Conservation (phyloP, 2,888 invertebrate species). For the Mantis religiosa region DNA sequence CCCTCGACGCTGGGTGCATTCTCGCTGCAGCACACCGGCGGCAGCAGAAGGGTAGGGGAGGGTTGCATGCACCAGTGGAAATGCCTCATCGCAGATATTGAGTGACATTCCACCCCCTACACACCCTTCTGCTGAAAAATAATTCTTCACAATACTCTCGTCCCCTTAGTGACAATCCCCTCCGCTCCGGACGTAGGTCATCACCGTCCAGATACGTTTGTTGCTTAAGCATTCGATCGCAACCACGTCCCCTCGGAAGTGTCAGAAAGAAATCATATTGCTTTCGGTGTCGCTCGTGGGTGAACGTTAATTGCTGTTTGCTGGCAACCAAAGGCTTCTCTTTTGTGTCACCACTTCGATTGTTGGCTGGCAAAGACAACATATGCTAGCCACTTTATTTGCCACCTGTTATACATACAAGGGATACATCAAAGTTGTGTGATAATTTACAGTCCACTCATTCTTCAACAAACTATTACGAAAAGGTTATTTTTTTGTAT, state of each 20-base stretch:
- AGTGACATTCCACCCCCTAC: conserved; percentile 6
- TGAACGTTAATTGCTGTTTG: not conserved
- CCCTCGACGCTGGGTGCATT: not conserved
- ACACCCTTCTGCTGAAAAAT: not conserved
- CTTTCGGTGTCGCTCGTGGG: not conserved
- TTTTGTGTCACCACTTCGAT: not conserved
- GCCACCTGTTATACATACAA: not conserved
- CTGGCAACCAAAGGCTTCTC: not conserved
- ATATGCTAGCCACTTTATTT: not conserved
- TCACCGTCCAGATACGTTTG: not conserved
- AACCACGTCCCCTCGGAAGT: not conserved
- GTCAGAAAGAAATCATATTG: not conserved
- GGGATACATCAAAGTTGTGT: too few relatives aligned
- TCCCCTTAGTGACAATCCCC: not conserved
- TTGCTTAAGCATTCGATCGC: not conserved
- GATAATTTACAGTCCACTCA: too few relatives aligned
- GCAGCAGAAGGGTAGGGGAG: not conserved
- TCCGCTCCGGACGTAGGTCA: not conserved
- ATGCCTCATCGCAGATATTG: not conserved
- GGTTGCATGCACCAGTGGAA: conserved; percentile 10
- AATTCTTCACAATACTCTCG: not conserved
- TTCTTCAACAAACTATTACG: too few relatives aligned
- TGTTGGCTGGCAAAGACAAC: not conserved
- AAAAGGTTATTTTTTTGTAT: too few relatives aligned
- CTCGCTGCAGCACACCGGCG: not conserved